Evolutionary conservation across 2,797 vertebrate species (phyloP).

Genomic region (Sylvia borin): DNA sequence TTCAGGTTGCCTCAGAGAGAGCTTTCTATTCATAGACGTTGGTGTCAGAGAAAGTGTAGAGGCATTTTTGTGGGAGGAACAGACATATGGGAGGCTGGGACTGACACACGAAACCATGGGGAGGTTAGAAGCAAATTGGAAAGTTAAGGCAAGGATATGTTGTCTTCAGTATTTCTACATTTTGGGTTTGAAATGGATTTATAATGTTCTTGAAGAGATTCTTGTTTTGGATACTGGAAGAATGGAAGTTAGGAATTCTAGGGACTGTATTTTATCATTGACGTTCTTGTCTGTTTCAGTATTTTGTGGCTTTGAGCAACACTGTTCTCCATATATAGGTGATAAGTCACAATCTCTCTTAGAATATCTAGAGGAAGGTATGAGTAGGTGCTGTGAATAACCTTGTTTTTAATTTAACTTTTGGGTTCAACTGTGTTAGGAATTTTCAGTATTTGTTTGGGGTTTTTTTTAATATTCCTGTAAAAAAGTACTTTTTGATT

Average conservation of each 20-base stretch:
- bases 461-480: background rate
- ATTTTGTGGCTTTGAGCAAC: background rate
- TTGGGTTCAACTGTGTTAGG: background rate
- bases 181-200: background rate
- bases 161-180: background rate
- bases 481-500: background rate
- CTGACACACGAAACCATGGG: slow-evolving; percentile 4
- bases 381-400: background rate
- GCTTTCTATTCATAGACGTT: slow-evolving; percentile 19
- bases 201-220: background rate
- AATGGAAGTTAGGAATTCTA: background rate
- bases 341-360: background rate
- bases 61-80: slow-evolving; percentile 42
- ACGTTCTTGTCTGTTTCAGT: background rate
- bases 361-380: background rate
- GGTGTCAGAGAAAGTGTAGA: slow-evolving; percentile 59
- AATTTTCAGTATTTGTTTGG: background rate
- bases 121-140: background rate
- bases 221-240: background rate
- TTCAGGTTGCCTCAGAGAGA: slow-evolving; percentile 23
- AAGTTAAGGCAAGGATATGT: slow-evolving; percentile 7
- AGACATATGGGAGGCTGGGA: slow-evolving; percentile 43
- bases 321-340: background rate
- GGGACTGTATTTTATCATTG: background rate
- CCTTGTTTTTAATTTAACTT: background rate